Evolutionary conservation across 2,113 vertebrate species (phyloP).

Genomic region (Nothocercus julius): DNA sequence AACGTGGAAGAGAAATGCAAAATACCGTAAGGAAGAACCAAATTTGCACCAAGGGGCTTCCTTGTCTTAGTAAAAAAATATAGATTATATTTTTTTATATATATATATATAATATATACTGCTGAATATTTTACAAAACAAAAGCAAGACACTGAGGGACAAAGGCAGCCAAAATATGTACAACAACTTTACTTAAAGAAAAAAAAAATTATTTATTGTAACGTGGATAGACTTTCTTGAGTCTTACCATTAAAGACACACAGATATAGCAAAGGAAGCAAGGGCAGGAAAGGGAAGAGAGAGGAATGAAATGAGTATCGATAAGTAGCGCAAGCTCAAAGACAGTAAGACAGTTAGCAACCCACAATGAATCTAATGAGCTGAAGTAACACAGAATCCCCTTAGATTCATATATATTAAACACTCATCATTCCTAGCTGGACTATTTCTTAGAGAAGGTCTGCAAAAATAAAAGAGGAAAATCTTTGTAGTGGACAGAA

Average conservation of each 20-base stretch:
- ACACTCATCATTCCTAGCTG: not conserved
- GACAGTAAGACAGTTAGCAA: conserved; percentile 82
- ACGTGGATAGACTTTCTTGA: conserved; percentile 92
- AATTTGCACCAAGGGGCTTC: conserved; percentile 68
- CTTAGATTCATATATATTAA: not conserved
- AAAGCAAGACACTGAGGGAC: conserved; percentile 87
- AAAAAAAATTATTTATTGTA: conserved; percentile 85
- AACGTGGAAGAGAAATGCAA: conserved; percentile 76
- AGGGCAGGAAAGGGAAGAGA: conserved; percentile 86
- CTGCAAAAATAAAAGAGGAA: not conserved
- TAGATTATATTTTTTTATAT: not conserved
- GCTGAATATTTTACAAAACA: conserved; percentile 79
- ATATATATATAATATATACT: not conserved
- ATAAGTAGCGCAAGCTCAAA: conserved; percentile 77
- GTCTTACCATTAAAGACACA: conserved; percentile 92
- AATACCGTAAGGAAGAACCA: conserved; percentile 74
- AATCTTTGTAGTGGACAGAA: not conserved
- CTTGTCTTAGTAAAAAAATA: conserved; percentile 69
- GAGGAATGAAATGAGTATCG: conserved; percentile 84
- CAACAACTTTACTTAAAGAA: conserved; percentile 80
- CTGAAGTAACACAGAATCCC: conserved; percentile 18
- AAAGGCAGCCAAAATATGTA: conserved; percentile 86
- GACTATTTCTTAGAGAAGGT: not conserved
- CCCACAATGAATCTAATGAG: conserved; percentile 63
- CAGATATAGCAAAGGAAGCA: conserved; percentile 89